Evolutionary conservation across 2,888 invertebrate genomes (phyloP), one percentile per base, ranked within the genome.

Genomic region (Chaitophorus viminalis): DNA sequence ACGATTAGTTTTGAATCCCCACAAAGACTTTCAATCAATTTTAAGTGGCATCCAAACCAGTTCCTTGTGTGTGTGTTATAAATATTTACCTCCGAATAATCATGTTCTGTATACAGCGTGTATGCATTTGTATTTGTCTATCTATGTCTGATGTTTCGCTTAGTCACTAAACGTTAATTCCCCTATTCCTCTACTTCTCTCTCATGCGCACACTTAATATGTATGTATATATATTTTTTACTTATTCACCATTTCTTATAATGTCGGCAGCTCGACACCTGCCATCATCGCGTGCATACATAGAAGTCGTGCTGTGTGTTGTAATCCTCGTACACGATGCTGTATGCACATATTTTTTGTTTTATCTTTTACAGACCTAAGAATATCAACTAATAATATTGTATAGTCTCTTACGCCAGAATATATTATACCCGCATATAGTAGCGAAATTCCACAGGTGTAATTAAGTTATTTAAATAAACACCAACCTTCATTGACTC

Each of bases 111-210:
- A 54, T 82, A 54, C n/a, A 33, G 82, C n/a, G 29, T 46, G 54
- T 68, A 33, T 85, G 70, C 36, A 5, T n/a, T n/a, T 60, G 60
- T 87, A 68, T 87, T 68, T 78, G 29, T 86, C 52, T 78, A 70
- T 54, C 70, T 33, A 29, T n/a, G 86, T 86, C 74, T 29, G 72
- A 81, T 87, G 79, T 87, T 87, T 87, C 72, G 83, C 88, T 82
- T 88, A 84, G 79, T 88, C 88, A 87, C 79, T 87, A 87, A 87
- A 87, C 79, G 79, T 87, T 79, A 65, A 81, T 87, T 87, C 68
- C 25, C 79, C 84, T 81, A 33, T 87, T 76, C 72, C 70, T 60
- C 74, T 85, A 39, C 8, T 8, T 46, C 33, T 79, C 72, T 65
- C 31, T 54, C 65, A n/a, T n/a, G n/a, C n/a, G n/a, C n/a, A n/a